Conservation (phyloP, 1,140 invertebrate species). For the Apis laboriosa region DNA sequence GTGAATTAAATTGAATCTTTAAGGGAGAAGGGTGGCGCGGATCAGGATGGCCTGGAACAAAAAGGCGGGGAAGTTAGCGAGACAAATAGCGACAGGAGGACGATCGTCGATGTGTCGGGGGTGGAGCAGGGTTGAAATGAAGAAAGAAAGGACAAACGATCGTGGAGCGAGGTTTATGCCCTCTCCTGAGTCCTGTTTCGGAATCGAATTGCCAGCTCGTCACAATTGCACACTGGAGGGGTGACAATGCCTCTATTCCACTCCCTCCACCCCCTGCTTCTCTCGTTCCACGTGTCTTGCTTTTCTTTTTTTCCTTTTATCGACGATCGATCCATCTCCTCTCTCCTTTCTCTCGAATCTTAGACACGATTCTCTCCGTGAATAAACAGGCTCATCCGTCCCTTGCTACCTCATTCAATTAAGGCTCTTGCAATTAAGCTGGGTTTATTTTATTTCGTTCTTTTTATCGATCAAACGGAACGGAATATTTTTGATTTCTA, state of each 20-base stretch:
- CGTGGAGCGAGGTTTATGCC: conserved; percentile 50
- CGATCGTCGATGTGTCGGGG: conserved; percentile 14
- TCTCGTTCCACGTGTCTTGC: conserved; percentile 21
- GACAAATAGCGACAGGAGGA: conserved; percentile 40
- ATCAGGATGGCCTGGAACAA: not conserved
- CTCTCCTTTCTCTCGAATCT: not conserved
- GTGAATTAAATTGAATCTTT: conserved; percentile 75
- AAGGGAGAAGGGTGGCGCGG: not conserved
- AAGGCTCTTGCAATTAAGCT: not conserved
- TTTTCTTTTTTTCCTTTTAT: conserved; percentile 1
- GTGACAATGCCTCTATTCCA: conserved; percentile 35
- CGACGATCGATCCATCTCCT: conserved; percentile 20
- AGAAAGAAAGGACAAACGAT: conserved; percentile 37
- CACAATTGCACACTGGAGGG: conserved; percentile 52
- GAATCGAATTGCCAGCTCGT: conserved; percentile 67
- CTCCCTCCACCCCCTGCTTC: not conserved
- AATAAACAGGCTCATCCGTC: conserved; percentile 21
- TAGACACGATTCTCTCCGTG: not conserved
- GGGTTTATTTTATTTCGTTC: not conserved
- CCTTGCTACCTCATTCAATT: not conserved
- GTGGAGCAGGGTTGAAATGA: conserved; percentile 32
- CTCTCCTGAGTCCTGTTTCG: conserved; percentile 61
- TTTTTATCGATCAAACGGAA: too few relatives aligned
- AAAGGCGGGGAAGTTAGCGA: conserved; percentile 13
- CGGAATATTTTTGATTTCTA: not conserved